These are phyloP conservation scores for Panagrolaimus sp. DNA, from an alignment of 1,140 invertebrate genomes.

Conservation along the genomic window DNA sequence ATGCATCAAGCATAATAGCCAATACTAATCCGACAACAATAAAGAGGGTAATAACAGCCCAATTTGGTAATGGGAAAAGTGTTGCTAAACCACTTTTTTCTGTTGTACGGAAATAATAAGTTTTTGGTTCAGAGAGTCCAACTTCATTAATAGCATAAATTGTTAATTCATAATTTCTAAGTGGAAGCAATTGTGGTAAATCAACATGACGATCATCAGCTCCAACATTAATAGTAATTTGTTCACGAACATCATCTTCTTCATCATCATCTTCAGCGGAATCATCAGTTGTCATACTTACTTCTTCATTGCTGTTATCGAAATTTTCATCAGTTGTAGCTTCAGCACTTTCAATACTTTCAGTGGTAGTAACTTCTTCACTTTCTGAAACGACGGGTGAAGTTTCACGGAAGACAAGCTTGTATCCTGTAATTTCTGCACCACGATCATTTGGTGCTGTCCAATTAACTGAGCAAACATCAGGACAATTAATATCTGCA, in stretches of 20 bases:
- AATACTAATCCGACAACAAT: background rate
- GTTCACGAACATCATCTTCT: background rate
- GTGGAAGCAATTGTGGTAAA: background rate
- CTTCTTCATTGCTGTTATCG: background rate
- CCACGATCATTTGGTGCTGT: background rate
- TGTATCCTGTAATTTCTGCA: background rate
- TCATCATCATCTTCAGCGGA: background rate
- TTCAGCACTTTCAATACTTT: background rate
- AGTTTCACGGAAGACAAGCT: background rate
- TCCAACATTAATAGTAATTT: background rate
- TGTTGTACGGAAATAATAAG: background rate
- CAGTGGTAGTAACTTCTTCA: background rate
- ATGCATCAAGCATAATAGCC: background rate
- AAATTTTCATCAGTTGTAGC: background rate
- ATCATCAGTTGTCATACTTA: background rate
- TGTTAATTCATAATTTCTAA: background rate
- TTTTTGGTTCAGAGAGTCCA: background rate
- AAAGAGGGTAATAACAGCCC: background rate
- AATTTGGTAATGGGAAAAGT: background rate
- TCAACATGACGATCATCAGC: background rate
- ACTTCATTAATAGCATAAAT: background rate
- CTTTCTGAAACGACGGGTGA: background rate
- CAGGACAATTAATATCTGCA: background rate
- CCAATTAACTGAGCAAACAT: conserved; percentile 7
- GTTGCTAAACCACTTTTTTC: background rate